phyloP scores from a whole-genome alignment of 2,113 vertebrate genomes.

The Hippocampus zosterae region DNA sequence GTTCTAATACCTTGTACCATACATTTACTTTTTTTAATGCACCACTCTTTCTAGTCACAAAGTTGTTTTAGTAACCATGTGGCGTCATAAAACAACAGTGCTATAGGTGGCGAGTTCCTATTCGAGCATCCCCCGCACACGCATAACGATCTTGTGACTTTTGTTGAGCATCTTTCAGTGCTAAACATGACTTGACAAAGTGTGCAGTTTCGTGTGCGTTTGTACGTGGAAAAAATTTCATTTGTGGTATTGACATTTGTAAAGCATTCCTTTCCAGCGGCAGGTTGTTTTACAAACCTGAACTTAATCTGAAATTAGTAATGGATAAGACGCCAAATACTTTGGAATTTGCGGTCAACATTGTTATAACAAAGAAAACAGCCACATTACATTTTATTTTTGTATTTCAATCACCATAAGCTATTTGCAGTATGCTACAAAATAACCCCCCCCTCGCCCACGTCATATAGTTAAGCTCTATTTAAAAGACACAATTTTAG shows the following conservation, averaged over 20 bases:
- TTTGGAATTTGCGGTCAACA: not conserved
- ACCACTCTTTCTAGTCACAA: not conserved
- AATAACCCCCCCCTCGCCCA: not conserved
- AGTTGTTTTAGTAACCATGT: not conserved
- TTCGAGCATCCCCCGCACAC: not conserved
- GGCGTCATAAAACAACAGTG: slow-evolving; percentile 6
- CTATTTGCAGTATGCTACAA: not conserved
- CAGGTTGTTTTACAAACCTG: not conserved
- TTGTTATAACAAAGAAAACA: not conserved
- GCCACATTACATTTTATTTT: not conserved
- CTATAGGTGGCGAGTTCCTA: not conserved
- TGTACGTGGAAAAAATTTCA: not conserved
- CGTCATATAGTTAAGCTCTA: not conserved
- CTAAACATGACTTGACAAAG: not conserved
- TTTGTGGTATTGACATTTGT: not conserved
- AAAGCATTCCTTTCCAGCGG: not conserved
- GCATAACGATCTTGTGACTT: not conserved
- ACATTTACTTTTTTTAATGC: not conserved
- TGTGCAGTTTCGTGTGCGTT: not conserved
- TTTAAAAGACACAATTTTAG: slow-evolving; percentile 5
- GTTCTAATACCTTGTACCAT: not conserved
- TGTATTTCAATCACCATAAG: not conserved
- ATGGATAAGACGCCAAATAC: not conserved
- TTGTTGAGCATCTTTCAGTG: not conserved
- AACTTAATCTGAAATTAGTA: not conserved